Percentiles rank a stretch among this genome's conserved stretches.
These are phyloP conservation scores for Cavia aperea DNA, from an alignment of 2,113 vertebrate species.

Conservation along the genomic window DNA sequence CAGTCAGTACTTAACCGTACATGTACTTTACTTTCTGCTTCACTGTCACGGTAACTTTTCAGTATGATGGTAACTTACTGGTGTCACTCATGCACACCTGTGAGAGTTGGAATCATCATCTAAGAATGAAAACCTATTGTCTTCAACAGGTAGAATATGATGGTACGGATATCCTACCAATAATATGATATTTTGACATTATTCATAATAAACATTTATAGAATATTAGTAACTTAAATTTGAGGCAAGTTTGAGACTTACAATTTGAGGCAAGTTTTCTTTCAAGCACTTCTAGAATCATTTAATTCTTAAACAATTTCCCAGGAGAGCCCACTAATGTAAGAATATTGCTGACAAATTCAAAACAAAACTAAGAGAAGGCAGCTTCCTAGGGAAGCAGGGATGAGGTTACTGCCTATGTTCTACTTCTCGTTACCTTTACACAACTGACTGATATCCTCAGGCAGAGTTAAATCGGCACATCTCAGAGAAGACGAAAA, in stretches of 20 bases:
- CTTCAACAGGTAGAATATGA: neutral
- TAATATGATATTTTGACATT: neutral
- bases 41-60: neutral
- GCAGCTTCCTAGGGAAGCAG: neutral
- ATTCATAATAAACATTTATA: constrained; percentile 22
- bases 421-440: constrained; percentile 81
- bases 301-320: neutral
- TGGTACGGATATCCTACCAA: neutral
- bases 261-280: constrained; percentile 18
- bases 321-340: neutral
- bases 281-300: constrained; percentile 30
- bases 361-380: constrained; percentile 24
- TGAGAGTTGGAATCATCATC: neutral
- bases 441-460: constrained; percentile 90
- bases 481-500: constrained; percentile 94
- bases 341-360: neutral
- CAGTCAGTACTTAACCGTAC: neutral
- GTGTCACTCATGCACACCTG: neutral
- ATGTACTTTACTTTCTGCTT: neutral
- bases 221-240: constrained; percentile 1
- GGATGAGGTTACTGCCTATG: neutral
- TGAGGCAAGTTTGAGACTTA: neutral
- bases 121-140: neutral
- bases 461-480: constrained; percentile 89
- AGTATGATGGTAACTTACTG: neutral